These are phyloP conservation scores for Abscondita cerata DNA, from an alignment of 2,888 invertebrate species.

Conservation along the genomic window DNA sequence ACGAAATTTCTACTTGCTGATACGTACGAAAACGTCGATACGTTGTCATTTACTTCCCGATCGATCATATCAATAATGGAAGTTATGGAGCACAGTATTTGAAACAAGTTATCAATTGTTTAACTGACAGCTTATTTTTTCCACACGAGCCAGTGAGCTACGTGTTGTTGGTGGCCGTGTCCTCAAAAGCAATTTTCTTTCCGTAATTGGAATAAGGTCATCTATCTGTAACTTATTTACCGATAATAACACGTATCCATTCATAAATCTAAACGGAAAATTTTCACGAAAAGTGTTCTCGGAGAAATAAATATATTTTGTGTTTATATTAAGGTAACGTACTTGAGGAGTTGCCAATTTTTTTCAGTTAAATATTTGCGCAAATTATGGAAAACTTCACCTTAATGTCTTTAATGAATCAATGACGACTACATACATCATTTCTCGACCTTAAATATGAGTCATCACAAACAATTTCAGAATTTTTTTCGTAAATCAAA, in stretches of 20 bases:
- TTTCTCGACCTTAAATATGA: not conserved
- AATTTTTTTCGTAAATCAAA: too few relatives aligned
- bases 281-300: too few relatives aligned
- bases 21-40: not conserved
- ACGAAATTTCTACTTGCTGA: not conserved
- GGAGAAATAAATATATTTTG: too few relatives aligned
- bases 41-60: not conserved
- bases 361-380: too few relatives aligned
- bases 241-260: too few relatives aligned
- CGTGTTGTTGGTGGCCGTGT: conserved; percentile 23
- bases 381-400: too few relatives aligned
- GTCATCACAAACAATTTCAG: too few relatives aligned
- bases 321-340: too few relatives aligned
- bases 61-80: not conserved
- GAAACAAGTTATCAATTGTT: not conserved
- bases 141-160: not conserved
- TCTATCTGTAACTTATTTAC: too few relatives aligned
- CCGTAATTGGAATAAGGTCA: conserved; percentile 28
- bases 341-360: too few relatives aligned
- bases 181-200: conserved; percentile 27
- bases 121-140: not conserved
- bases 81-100: not conserved
- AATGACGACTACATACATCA: not conserved
- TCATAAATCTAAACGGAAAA: too few relatives aligned
- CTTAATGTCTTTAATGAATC: not conserved